These are phyloP conservation scores for Nannoperca australis DNA, from an alignment of 2,797 vertebrate species.

Conservation along the genomic window DNA sequence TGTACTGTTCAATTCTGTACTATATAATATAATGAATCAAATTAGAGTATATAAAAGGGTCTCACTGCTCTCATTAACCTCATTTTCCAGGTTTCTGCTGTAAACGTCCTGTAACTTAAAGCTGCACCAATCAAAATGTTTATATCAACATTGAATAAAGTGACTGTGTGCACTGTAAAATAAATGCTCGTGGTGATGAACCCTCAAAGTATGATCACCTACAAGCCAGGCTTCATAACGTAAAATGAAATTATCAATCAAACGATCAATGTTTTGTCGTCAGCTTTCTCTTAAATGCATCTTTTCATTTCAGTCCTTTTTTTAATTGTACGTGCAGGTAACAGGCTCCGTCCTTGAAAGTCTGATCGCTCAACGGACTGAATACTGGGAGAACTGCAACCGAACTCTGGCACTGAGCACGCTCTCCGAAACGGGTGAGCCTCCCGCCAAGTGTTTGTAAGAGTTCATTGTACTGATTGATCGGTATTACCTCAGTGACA, in stretches of 20 bases:
- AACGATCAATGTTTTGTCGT: not conserved
- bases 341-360: conserved; percentile 87
- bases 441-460: not conserved
- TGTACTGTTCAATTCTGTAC: not conserved
- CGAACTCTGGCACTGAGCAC: conserved; percentile 74
- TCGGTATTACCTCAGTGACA: not conserved
- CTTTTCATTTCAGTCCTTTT: not conserved
- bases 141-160: no score
- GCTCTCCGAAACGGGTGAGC: conserved; percentile 85
- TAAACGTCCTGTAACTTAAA: no score
- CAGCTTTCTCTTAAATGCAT: not conserved
- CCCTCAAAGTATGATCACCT: not conserved
- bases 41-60: not conserved
- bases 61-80: no score
- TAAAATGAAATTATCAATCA: not conserved
- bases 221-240: no score
- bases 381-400: conserved; percentile 90
- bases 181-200: no score
- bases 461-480: no score
- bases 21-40: not conserved
- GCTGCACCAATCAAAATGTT: no score
- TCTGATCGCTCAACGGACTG: conserved; percentile 86
- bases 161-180: no score
- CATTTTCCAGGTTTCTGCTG: no score
- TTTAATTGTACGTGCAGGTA: conserved; percentile 68